Conservation (phyloP, 2,113 vertebrate species). For the Rutilus rutilus region DNA sequence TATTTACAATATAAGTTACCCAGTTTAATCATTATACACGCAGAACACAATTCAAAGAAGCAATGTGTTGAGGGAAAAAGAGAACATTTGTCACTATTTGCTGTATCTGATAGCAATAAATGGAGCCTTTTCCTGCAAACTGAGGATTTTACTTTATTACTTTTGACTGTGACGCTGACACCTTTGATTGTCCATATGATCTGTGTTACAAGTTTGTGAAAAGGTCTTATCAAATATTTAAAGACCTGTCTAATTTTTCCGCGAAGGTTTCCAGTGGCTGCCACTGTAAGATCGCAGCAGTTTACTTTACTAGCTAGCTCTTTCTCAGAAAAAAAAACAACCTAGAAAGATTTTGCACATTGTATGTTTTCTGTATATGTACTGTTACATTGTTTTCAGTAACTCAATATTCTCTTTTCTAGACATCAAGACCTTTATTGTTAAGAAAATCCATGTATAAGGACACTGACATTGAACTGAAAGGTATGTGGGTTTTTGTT, state of each 20-base stretch:
- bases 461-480: conserved; percentile 81
- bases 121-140: neutral
- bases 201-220: neutral
- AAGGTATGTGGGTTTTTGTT: conserved; percentile 68
- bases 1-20: neutral
- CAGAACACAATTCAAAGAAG: neutral
- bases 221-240: conserved; percentile 48
- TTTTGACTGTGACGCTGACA: neutral
- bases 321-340: neutral
- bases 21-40: neutral
- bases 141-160: neutral
- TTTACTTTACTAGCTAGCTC: neutral
- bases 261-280: conserved; percentile 31
- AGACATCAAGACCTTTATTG: conserved; percentile 81
- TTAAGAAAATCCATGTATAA: conserved; percentile 86
- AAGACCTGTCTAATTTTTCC: conserved; percentile 52
- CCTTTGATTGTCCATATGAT: neutral
- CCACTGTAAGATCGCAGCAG: conserved; percentile 4
- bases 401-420: conserved; percentile 27
- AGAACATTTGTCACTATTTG: neutral
- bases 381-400: neutral
- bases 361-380: neutral
- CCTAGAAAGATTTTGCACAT: neutral
- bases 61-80: neutral
- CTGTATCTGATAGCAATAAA: neutral